Evolutionary conservation across 2,797 vertebrate genomes (phyloP), one percentile per base, ranked within the genome.

Genomic region (Amazona finschi): DNA sequence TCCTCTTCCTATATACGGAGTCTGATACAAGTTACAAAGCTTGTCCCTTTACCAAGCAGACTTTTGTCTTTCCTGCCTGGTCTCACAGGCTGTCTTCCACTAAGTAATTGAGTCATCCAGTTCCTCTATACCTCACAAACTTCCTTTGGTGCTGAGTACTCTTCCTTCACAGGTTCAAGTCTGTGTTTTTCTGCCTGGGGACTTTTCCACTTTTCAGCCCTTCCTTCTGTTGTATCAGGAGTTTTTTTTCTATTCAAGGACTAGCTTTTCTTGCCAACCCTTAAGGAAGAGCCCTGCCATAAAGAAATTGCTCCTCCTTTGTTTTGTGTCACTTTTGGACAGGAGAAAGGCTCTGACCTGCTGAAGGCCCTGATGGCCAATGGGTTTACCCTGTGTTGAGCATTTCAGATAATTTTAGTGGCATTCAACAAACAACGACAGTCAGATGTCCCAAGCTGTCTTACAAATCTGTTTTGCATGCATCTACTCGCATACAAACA

Each of bases 211-310:
- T 67, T 89, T 90, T 67, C 44, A 71, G 49, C 10, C 36, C 81
- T 92, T 96, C 89, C 93, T 91, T 85, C 60, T 96, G 96, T 92
- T 74, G 72, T 88, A 75, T 20, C 22, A 22, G 5, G 15, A 83
- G 44, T 39, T 72, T 93, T 36, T 36, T 94, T 89, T 95, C 74
- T 94, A 22, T 77, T 80, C 41, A 22, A 20, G 64, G 24, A 57
- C 72, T 85, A 89, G 18, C 31, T 79, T 88, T 87, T 92, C 50
- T 90, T 89, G 67, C 25, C 50, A 73, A 11, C 44, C 10, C 30
- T 61, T 93, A 20, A 67, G 83, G 73, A 95, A 94, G 66, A 81
- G 21, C 22, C 25, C 9, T 86, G 80, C 88, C 85, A 86, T 75
- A 88, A 90, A 90, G 70, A 94, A 91, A 65, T 90, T 20, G 81